These are phyloP conservation scores for Sarcophaga carnaria DNA, from an alignment of 2,888 invertebrate species.

Conservation along the genomic window DNA sequence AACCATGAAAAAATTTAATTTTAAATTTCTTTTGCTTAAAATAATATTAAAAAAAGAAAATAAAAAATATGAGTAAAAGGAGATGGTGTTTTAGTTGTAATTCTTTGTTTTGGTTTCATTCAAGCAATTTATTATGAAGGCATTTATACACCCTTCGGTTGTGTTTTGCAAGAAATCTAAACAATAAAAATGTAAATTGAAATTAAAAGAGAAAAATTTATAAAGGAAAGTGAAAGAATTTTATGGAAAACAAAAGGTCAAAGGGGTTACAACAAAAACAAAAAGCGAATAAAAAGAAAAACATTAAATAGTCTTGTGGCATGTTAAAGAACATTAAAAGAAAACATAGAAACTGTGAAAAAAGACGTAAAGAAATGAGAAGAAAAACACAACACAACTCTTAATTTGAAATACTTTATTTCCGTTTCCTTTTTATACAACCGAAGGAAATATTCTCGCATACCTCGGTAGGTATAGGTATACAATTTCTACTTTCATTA, in stretches of 20 bases:
- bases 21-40: too few relatives aligned
- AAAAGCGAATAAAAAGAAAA: constrained; percentile 16
- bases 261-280: background rate
- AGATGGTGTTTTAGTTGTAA: background rate
- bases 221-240: background rate
- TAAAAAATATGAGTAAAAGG: background rate
- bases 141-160: background rate
- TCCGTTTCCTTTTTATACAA: background rate
- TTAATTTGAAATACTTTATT: constrained; percentile 25
- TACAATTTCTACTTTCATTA: too few relatives aligned
- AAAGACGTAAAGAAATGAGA: background rate
- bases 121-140: too few relatives aligned
- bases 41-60: background rate
- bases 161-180: constrained; percentile 47
- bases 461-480: too few relatives aligned
- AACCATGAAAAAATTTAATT: too few relatives aligned
- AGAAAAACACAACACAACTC: background rate
- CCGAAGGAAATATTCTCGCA: too few relatives aligned
- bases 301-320: constrained; percentile 11
- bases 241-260: background rate
- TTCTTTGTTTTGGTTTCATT: background rate
- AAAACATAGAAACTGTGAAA: background rate
- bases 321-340: constrained; percentile 34
- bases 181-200: constrained; percentile 48
- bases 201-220: background rate